Conservation (phyloP, 2,113 vertebrate species). For the Crocuta crocuta region DNA sequence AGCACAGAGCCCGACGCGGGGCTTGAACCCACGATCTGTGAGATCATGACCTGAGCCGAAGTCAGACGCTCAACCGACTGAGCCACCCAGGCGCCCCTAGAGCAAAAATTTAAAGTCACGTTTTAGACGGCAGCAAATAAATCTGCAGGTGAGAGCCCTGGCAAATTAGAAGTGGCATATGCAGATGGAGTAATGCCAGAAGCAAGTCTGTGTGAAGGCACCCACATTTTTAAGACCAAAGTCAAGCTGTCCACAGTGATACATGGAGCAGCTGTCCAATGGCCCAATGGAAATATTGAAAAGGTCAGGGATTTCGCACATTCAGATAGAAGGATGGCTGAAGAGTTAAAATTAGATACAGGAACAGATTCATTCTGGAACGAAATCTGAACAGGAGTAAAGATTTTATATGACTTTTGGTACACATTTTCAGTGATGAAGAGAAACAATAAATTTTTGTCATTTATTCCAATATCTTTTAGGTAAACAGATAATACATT, state of each 20-base stretch:
- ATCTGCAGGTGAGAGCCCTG: constrained; percentile 12
- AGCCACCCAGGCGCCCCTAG: not conserved
- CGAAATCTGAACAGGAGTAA: not conserved
- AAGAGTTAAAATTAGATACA: constrained; percentile 74
- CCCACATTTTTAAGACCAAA: constrained; percentile 31
- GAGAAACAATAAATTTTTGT: constrained; percentile 20
- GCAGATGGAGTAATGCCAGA: not conserved
- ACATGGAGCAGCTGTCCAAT: not conserved
- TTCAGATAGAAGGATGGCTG: constrained; percentile 42
- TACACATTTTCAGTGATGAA: not conserved
- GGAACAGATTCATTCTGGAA: not conserved
- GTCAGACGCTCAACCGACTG: no score
- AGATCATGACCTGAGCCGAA: no score
- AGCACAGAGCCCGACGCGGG: no score
- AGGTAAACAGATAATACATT: not conserved
- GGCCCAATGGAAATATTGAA: not conserved
- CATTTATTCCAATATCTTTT: not conserved
- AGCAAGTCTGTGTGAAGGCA: not conserved
- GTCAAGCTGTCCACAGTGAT: constrained; percentile 47
- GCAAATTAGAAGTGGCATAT: not conserved
- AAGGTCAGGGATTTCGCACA: constrained; percentile 65
- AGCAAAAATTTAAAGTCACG: not conserved
- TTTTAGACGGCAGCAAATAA: not conserved
- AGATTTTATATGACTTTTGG: not conserved
- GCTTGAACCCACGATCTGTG: no score